A percentile compares a stretch with the other conserved stretches of the same genome.
Conservation (phyloP, 2,113 vertebrate species). For the Pontoporia blainvillei region DNA sequence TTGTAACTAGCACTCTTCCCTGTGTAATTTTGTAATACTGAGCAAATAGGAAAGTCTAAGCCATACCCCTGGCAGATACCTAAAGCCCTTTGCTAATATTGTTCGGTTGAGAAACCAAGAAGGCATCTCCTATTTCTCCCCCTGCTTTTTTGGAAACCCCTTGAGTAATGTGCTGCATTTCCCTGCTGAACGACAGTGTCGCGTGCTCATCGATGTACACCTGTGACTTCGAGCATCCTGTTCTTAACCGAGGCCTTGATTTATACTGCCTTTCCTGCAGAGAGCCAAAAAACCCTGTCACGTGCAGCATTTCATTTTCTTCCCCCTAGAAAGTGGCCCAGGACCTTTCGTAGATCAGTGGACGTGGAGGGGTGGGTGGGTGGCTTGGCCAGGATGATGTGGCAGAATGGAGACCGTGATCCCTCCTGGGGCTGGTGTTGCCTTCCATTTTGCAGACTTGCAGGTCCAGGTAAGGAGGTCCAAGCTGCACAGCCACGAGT, state of each 20-base stretch:
- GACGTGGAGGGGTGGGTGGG: accelerated
- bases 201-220: accelerated
- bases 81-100: neutral
- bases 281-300: neutral
- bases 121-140: neutral
- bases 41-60: neutral
- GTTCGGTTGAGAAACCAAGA: neutral
- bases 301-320: neutral
- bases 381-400: neutral
- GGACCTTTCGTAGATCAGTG: neutral
- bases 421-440: accelerated
- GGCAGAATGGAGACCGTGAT: neutral
- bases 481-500: neutral
- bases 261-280: neutral
- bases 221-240: neutral
- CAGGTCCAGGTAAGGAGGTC: neutral
- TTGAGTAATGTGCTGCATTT: neutral
- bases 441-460: neutral
- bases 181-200: accelerated
- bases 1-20: neutral
- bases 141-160: neutral
- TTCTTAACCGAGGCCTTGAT: neutral
- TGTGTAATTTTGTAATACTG: neutral
- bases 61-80: neutral
- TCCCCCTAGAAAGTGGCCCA: neutral